Evolutionary conservation across 2,888 invertebrate genomes (phyloP).

Genomic region (Chaitophorus viminalis): DNA sequence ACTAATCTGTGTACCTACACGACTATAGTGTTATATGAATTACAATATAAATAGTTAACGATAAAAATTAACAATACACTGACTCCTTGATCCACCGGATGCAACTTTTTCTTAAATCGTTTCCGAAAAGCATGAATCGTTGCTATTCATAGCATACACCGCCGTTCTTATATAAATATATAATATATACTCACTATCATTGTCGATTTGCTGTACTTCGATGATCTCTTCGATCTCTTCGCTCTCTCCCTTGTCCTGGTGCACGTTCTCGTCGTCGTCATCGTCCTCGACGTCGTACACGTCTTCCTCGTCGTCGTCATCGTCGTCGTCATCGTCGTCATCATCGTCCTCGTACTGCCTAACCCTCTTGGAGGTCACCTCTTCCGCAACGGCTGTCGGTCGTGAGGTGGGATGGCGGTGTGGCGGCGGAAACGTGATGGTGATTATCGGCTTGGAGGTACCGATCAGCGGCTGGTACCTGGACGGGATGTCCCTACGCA

Average conservation of each 20-base stretch:
- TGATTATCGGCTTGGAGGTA: constrained; percentile 44
- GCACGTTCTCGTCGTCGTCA: constrained; percentile 58
- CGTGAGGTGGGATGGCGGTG: constrained; percentile 45
- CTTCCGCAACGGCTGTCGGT: constrained; percentile 65
- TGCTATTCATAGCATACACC: too few species aligned
- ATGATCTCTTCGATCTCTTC: constrained; percentile 63
- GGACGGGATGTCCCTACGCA: constrained; percentile 21
- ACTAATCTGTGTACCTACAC: too few species aligned
- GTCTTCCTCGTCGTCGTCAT: constrained; percentile 63
- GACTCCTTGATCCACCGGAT: too few species aligned
- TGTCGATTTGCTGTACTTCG: constrained; percentile 62
- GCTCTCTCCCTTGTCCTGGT: constrained; percentile 63
- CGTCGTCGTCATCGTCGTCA: constrained; percentile 65
- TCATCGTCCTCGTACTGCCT: constrained; percentile 64
- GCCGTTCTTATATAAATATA: too few species aligned
- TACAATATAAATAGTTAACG: too few species aligned
- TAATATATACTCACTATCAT: constrained; percentile 56
- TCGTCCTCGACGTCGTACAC: constrained; percentile 54
- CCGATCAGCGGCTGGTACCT: constrained; percentile 13
- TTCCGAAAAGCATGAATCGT: too few species aligned
- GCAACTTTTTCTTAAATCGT: too few species aligned
- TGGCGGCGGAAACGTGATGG: constrained; percentile 48
- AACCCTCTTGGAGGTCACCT: constrained; percentile 64
- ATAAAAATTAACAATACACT: too few species aligned
- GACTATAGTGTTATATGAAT: too few species aligned